Conservation (phyloP, 2,797 vertebrate genomes). For the Falco rusticolus region DNA sequence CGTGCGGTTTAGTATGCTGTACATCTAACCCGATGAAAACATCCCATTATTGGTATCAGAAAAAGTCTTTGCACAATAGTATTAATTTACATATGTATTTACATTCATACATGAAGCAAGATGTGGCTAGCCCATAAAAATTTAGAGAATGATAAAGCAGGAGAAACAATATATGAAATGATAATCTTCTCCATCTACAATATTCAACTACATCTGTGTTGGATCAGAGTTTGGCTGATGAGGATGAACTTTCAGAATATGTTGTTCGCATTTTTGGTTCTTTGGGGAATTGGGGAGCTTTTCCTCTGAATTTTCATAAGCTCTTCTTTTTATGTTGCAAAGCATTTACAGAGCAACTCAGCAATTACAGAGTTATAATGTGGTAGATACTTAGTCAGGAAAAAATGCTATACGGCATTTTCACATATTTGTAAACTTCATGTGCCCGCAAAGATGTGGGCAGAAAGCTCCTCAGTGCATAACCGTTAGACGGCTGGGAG, state of each 20-base stretch:
- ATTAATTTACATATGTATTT: neutral
- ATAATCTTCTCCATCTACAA: conserved; percentile 34
- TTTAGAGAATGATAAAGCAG: conserved; percentile 35
- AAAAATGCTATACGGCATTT: conserved; percentile 1
- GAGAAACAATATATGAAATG: neutral
- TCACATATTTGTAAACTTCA: neutral
- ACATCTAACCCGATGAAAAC: neutral
- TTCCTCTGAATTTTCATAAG: neutral
- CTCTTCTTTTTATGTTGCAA: neutral
- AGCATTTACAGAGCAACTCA: neutral
- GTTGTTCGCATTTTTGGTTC: conserved; percentile 32
- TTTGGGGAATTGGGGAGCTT: conserved; percentile 36
- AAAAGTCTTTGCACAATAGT: conserved; percentile 1
- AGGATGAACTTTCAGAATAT: conserved; percentile 44
- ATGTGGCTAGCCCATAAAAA: conserved; percentile 45
- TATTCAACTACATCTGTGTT: conserved; percentile 47
- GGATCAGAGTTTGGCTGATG: conserved; percentile 64
- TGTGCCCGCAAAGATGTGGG: neutral
- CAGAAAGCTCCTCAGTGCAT: neutral
- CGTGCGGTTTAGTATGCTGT: neutral
- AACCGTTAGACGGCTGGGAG: neutral
- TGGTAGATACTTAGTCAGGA: neutral
- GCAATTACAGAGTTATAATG: neutral
- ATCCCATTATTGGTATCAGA: neutral
- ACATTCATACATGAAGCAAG: neutral